phyloP scores from a whole-genome alignment of 2,888 invertebrate species.

The Trypoxylon attenuatum region DNA sequence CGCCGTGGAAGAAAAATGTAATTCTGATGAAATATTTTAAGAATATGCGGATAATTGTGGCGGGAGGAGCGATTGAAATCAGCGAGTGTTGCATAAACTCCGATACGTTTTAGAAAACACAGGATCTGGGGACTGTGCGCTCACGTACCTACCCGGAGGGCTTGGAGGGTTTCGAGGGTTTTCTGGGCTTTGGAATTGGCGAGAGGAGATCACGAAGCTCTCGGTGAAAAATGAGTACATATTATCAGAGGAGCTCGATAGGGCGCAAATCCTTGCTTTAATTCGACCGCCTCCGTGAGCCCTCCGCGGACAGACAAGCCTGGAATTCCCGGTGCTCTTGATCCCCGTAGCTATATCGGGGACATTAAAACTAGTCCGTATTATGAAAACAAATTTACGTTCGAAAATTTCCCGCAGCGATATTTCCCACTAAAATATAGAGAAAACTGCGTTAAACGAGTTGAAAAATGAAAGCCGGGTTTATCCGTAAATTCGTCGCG shows the following conservation, averaged over 20 bases:
- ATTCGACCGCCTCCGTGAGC: neutral
- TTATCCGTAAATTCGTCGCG: slow-evolving; percentile 8
- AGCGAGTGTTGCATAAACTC: too few species aligned
- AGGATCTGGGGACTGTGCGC: too few species aligned
- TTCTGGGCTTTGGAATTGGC: too few species aligned
- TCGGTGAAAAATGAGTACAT: neutral
- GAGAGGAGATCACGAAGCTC: neutral
- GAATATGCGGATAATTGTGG: too few species aligned
- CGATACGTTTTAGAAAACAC: too few species aligned
- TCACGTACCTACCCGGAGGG: too few species aligned
- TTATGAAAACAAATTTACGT: slow-evolving; percentile 13
- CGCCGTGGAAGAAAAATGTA: too few species aligned
- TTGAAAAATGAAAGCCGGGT: slow-evolving; percentile 3
- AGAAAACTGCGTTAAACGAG: slow-evolving; percentile 6
- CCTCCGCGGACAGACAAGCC: too few species aligned
- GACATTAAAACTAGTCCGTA: slow-evolving; percentile 6
- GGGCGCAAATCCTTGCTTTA: neutral
- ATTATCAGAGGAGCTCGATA: neutral
- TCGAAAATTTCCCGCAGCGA: slow-evolving; percentile 5
- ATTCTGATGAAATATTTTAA: too few species aligned
- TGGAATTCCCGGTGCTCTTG: neutral
- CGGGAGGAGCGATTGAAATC: too few species aligned
- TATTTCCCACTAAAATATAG: slow-evolving; percentile 7
- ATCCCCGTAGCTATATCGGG: neutral
- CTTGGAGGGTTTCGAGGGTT: too few species aligned